phyloP scores from a whole-genome alignment of 2,888 invertebrate species.

The Mythimna impura region DNA sequence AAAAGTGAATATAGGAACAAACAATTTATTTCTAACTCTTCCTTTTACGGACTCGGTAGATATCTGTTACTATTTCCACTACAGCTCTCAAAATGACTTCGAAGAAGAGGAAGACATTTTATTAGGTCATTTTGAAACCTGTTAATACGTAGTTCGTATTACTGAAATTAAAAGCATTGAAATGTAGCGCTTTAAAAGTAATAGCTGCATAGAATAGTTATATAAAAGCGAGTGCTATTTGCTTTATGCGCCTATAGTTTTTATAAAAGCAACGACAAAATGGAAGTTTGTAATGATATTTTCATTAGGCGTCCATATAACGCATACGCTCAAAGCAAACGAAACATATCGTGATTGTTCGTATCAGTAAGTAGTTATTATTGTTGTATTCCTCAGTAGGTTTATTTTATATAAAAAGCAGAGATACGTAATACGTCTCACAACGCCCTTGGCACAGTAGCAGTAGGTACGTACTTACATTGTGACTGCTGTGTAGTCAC shows the following conservation, averaged over 20 bases:
- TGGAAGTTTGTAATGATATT: slow-evolving; percentile 27
- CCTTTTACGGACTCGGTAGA: background rate
- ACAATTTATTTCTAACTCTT: background rate
- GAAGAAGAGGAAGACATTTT: background rate
- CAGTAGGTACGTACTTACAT: slow-evolving; percentile 3
- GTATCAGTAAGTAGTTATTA: slow-evolving; percentile 32
- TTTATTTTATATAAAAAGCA: slow-evolving; percentile 29
- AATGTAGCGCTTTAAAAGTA: slow-evolving; percentile 1
- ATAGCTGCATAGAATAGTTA: slow-evolving; percentile 10
- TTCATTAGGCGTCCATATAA: slow-evolving; percentile 53
- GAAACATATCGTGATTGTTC: slow-evolving; percentile 14
- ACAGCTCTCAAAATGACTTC: slow-evolving; percentile 19
- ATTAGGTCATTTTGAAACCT: slow-evolving; percentile 7
- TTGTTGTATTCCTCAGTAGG: slow-evolving; percentile 12
- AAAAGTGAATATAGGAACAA: background rate
- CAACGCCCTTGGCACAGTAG: slow-evolving; percentile 29
- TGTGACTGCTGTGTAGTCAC: slow-evolving; percentile 3
- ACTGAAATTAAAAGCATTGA: slow-evolving; percentile 20
- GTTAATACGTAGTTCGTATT: background rate
- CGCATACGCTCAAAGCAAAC: slow-evolving; percentile 7
- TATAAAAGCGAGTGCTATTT: slow-evolving; percentile 32
- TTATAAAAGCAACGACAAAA: slow-evolving; percentile 43
- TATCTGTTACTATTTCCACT: background rate
- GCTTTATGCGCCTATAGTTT: slow-evolving; percentile 50
- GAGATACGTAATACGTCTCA: slow-evolving; percentile 15